Evolutionary conservation across 2,113 vertebrate genomes (phyloP).

Genomic region (Procavia capensis): DNA sequence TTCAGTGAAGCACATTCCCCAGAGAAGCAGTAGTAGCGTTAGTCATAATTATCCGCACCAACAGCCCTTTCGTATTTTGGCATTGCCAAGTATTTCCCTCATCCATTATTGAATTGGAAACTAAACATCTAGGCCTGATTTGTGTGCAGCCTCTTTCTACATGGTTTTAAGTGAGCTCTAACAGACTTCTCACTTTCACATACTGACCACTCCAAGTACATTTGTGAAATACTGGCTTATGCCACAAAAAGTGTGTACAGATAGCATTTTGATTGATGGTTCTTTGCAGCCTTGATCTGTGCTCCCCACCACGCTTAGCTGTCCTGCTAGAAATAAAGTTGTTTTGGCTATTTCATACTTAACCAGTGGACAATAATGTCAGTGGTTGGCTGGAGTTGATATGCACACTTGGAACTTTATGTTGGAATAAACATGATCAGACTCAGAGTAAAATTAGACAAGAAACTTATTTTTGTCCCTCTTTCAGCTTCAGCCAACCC

Average conservation of each 20-base stretch:
- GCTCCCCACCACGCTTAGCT: background rate
- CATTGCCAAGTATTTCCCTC: background rate
- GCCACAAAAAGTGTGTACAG: background rate
- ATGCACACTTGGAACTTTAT: slow-evolving; percentile 23
- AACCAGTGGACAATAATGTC: background rate
- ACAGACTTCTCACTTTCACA: background rate
- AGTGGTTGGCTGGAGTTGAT: slow-evolving; percentile 16
- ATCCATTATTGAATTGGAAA: background rate
- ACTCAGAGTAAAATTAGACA: slow-evolving; percentile 52
- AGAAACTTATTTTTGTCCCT: slow-evolving; percentile 59
- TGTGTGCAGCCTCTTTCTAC: slow-evolving; percentile 1
- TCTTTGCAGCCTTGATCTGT: too few relatives aligned
- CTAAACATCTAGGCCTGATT: background rate
- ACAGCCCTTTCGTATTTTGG: fast-evolving
- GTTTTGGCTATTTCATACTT: background rate
- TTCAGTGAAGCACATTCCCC: background rate
- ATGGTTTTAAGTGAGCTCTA: background rate
- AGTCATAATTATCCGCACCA: background rate
- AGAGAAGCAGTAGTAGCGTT: background rate
- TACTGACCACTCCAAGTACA: background rate
- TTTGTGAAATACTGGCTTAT: background rate
- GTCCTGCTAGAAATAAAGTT: background rate
- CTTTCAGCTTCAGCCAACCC: slow-evolving; percentile 31
- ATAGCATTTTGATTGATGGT: background rate
- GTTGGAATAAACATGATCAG: slow-evolving; percentile 63